Base-by-base conservation (phyloP, 2,888 invertebrate genomes). In the Euclidia mi region DNA sequence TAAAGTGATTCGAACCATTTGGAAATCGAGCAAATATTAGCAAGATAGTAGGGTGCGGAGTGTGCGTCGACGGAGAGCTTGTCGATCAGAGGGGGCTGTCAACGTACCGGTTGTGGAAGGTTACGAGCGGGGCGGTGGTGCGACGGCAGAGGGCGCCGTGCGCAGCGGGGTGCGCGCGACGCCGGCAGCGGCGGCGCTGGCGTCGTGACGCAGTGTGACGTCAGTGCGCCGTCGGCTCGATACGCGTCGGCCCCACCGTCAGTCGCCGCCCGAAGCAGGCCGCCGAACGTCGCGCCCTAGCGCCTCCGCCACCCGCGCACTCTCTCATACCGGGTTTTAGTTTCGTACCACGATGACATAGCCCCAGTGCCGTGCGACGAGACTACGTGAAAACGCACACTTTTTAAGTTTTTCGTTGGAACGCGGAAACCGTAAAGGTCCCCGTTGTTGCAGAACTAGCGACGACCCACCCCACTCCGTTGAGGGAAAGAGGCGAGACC, bases 121-220 rank as follows among this genome's bases (percentile, higher is more conserved):
- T 91, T 90, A 88, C 88, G 87, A 76, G 85, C 77, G 77, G 85
- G 81, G 85, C 77, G 76, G 91, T 91, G 79, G 76, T 71, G 65
- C 72, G 81, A 79, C 79, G 81, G 92, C 76, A 80, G 81, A 78
- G 78, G 84, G 79, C 79, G 84, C 71, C 88, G 79, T 79, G 85
- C 77, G 83, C 83, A 79, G 76, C 77, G 79, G 72, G 84, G 56
- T 88, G 89, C 89, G 91, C 87, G 91, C 88, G 87, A 71, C 85
- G 85, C 71, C 78, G 82, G 82, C 81, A 76, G 87, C 85, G 90
- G 91, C 92, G 90, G 91, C 92, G 93, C 90, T 90, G 90, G 89
- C 92, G 91, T 91, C 91, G 95, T 94, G 95, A 95, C 95, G 96
- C 95, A 95, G 96, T 96, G 95, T 96, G 96, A 96, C 95, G 96